phyloP scores from a whole-genome alignment of 2,113 vertebrate species.

The Aspidoscelis tigris region DNA sequence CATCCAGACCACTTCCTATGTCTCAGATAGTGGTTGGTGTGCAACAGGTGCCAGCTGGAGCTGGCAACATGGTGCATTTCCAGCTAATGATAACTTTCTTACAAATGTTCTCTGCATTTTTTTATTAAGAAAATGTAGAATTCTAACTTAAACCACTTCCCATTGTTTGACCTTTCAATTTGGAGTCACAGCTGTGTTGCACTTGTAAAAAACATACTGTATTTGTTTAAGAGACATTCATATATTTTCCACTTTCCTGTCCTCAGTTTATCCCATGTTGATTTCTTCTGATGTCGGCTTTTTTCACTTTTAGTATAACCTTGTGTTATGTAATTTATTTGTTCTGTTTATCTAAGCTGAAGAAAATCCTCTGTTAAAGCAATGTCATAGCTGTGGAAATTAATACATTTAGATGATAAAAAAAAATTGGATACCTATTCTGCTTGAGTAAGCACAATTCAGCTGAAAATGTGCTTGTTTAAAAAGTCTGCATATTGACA shows the following conservation, averaged over 20 bases:
- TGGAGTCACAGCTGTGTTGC: neutral
- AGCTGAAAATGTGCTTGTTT: neutral
- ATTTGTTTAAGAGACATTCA: neutral
- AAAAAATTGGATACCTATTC: neutral
- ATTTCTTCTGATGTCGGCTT: neutral
- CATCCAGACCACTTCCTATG: too few species aligned
- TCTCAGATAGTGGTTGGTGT: too few species aligned
- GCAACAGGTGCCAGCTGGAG: too few species aligned
- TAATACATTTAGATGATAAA: neutral
- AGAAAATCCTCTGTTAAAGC: neutral
- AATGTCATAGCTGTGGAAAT: neutral
- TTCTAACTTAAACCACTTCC: neutral
- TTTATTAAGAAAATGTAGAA: neutral
- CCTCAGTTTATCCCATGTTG: neutral
- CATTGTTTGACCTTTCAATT: neutral
- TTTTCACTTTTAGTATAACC: constrained; percentile 8
- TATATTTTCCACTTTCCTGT: neutral
- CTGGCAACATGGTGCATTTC: neutral
- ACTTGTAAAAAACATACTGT: neutral
- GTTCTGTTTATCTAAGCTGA: neutral
- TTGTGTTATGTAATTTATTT: neutral
- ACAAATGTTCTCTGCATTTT: neutral
- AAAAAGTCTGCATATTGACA: neutral
- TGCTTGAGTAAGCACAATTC: neutral
- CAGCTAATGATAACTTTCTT: neutral